Percentiles rank a stretch among this genome's conserved stretches.
These are phyloP conservation scores for Empidonax traillii DNA, from an alignment of 2,113 vertebrate genomes.

Conservation along the genomic window DNA sequence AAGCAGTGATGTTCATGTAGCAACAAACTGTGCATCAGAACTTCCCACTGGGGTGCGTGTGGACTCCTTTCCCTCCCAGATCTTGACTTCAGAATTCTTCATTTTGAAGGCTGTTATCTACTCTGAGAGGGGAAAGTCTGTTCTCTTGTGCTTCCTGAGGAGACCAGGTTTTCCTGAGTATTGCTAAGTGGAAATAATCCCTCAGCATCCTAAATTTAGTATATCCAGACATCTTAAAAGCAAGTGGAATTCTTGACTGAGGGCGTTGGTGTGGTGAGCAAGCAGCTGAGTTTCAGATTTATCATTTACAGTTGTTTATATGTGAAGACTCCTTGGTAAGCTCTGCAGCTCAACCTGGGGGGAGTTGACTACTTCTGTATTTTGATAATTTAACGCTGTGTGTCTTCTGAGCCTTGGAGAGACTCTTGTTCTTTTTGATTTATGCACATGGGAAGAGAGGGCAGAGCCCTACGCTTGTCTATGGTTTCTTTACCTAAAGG, in stretches of 20 bases:
- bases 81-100: background rate
- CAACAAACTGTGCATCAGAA: background rate
- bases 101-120: background rate
- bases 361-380: background rate
- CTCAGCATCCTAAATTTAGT: slow-evolving; percentile 15
- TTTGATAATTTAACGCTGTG: background rate
- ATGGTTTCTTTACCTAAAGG: background rate
- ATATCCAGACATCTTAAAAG: background rate
- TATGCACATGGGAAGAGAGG: background rate
- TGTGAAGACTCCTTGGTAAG: background rate
- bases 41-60: background rate
- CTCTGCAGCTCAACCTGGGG: background rate
- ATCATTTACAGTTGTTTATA: background rate
- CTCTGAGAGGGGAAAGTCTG: background rate
- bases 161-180: background rate
- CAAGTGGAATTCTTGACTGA: slow-evolving; percentile 9
- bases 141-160: background rate
- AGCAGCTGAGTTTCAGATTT: slow-evolving; percentile 40
- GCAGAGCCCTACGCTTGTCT: background rate
- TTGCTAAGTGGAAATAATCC: slow-evolving; percentile 23
- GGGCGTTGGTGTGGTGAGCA: background rate
- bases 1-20: background rate
- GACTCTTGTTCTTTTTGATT: background rate
- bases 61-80: background rate
- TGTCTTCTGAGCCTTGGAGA: background rate